These are phyloP conservation scores for Trachythela sp. DNA, from an alignment of 64 coral and sea anemone genomes.

Conservation along the genomic window DNA sequence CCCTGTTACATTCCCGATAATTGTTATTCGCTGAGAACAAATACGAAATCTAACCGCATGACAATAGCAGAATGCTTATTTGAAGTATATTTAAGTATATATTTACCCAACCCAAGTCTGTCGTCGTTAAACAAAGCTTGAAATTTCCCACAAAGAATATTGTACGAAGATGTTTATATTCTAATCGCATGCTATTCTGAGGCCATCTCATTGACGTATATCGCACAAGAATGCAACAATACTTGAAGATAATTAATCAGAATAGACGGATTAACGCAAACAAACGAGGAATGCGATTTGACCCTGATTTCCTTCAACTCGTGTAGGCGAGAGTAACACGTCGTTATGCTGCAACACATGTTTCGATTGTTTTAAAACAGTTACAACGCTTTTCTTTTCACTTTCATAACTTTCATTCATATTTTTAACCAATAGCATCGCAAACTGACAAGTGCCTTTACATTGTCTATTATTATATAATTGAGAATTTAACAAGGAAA, in stretches of 20 bases:
- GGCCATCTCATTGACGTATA: conserved; percentile 5
- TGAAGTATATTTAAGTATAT: neutral
- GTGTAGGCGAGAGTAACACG: neutral
- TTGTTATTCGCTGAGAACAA: neutral
- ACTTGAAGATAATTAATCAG: neutral
- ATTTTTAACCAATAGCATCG: too few relatives aligned
- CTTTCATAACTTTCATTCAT: too few relatives aligned
- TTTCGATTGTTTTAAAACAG: too few relatives aligned
- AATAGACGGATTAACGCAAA: neutral
- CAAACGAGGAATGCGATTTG: neutral
- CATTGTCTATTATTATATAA: too few relatives aligned
- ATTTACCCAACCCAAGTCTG: neutral
- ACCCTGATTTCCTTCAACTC: neutral
- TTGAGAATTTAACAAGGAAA: too few relatives aligned
- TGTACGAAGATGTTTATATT: neutral
- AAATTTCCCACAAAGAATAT: neutral
- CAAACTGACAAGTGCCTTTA: too few relatives aligned
- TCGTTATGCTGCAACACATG: neutral
- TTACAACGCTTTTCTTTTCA: too few relatives aligned
- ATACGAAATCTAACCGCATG: neutral
- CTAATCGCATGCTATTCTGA: neutral
- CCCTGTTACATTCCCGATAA: neutral
- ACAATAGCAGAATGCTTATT: neutral
- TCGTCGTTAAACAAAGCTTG: neutral
- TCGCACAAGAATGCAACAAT: neutral